Percentiles rank a stretch among this genome's conserved stretches.
phyloP scores from a whole-genome alignment of 2,113 vertebrate species.

The Daphoenositta chrysoptera region DNA sequence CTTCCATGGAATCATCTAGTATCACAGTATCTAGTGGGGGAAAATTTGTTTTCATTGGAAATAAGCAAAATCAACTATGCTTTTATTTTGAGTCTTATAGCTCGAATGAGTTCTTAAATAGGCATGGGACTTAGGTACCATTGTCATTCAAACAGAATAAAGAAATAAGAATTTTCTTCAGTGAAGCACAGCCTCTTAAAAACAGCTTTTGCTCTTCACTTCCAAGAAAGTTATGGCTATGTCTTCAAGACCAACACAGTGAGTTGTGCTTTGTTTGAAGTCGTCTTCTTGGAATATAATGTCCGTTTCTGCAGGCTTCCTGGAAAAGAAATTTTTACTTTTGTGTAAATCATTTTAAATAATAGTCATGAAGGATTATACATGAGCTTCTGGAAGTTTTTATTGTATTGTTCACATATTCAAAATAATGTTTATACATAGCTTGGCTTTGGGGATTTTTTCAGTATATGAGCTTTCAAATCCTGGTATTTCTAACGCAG shows the following conservation, averaged over 20 bases:
- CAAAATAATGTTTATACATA: neutral
- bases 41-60: neutral
- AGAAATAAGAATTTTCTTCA: neutral
- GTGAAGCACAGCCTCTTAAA: neutral
- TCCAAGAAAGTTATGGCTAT: neutral
- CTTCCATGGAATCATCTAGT: neutral
- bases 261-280: neutral
- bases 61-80: neutral
- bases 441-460: neutral
- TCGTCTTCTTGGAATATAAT: neutral
- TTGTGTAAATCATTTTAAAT: neutral
- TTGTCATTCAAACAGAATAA: neutral
- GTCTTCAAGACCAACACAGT: neutral
- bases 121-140: neutral
- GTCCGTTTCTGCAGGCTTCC: neutral
- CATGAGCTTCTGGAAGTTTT: neutral
- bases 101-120: neutral
- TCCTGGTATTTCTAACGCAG: neutral
- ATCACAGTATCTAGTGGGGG: neutral
- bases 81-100: neutral
- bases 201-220: neutral
- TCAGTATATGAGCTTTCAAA: conserved; percentile 25
- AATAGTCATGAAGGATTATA: neutral
- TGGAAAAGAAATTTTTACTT: neutral
- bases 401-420: neutral